phyloP scores from a whole-genome alignment of 1,140 invertebrate species.

The Tetragnatha versicolor region DNA sequence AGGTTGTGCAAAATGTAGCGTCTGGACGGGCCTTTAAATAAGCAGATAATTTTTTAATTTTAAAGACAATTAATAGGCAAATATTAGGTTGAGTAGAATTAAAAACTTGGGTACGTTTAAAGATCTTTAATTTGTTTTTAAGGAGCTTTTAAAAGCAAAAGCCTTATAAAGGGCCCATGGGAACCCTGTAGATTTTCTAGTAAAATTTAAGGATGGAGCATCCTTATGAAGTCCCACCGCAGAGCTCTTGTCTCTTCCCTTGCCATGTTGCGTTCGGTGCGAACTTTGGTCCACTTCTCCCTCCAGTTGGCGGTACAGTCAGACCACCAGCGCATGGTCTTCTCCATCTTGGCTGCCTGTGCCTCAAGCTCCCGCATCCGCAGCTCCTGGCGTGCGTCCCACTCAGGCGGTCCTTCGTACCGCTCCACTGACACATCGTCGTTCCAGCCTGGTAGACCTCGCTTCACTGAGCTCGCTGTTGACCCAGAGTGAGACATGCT shows the following conservation, averaged over 20 bases:
- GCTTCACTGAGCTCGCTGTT: constrained; percentile 15
- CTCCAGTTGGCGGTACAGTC: constrained; percentile 90
- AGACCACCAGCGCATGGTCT: constrained; percentile 98
- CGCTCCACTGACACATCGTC: constrained; percentile 61
- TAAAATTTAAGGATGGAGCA: too few relatives aligned
- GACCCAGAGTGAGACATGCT: constrained; percentile 24
- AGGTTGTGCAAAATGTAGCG: too few relatives aligned
- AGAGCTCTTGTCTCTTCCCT: constrained; percentile 85
- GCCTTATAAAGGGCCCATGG: too few relatives aligned
- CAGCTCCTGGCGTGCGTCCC: constrained; percentile 64
- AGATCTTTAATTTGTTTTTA: too few relatives aligned
- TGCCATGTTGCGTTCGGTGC: constrained; percentile 85
- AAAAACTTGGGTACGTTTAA: too few relatives aligned
- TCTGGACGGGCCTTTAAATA: too few relatives aligned
- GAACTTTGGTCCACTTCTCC: constrained; percentile 95
- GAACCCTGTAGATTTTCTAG: too few relatives aligned
- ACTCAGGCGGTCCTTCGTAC: constrained; percentile 61
- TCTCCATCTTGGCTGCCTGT: constrained; percentile 95
- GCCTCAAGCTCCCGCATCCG: constrained; percentile 82
- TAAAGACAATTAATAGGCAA: too few relatives aligned
- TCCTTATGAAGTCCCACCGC: constrained; percentile 2
- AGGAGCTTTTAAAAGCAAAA: too few relatives aligned
- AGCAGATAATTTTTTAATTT: too few relatives aligned
- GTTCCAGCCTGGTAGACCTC: constrained; percentile 44
- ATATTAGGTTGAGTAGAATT: too few relatives aligned